These are phyloP conservation scores for Mus spretus DNA, from an alignment of 2,797 vertebrate species.

Conservation along the genomic window DNA sequence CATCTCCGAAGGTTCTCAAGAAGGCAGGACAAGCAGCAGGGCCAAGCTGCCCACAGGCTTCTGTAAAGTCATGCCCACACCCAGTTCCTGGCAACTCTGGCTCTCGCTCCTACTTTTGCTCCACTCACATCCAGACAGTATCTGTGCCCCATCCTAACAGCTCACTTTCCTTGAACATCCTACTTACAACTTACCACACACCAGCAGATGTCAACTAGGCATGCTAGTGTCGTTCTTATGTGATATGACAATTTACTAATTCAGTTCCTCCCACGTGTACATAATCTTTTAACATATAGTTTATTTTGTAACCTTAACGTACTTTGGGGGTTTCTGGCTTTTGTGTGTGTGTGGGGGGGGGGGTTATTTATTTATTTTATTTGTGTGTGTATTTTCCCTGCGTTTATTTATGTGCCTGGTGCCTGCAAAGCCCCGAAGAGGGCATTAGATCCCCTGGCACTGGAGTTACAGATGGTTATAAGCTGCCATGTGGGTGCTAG, in stretches of 20 bases:
- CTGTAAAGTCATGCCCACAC: neutral
- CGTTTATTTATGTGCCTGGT: neutral
- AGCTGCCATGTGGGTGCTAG: neutral
- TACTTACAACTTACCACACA: neutral
- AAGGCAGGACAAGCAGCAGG: conserved; percentile 42
- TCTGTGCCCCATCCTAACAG: neutral
- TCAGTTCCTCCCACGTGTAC: neutral
- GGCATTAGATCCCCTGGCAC: neutral
- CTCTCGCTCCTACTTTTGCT: neutral
- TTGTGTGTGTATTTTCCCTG: neutral
- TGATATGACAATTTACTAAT: neutral
- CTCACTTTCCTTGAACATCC: neutral
- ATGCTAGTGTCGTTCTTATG: neutral
- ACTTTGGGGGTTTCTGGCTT: neutral
- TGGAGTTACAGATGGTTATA: neutral
- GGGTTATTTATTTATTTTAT: neutral
- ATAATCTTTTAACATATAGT: neutral
- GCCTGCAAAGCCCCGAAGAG: neutral
- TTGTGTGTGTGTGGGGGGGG: no score
- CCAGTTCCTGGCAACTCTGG: neutral
- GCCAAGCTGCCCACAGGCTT: neutral
- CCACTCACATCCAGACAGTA: neutral
- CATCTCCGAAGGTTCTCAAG: neutral
- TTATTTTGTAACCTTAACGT: conserved; percentile 37
- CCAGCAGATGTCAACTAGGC: neutral